Evolutionary conservation across 2,797 vertebrate species (phyloP).

Genomic region (Manis crassicaudata): DNA sequence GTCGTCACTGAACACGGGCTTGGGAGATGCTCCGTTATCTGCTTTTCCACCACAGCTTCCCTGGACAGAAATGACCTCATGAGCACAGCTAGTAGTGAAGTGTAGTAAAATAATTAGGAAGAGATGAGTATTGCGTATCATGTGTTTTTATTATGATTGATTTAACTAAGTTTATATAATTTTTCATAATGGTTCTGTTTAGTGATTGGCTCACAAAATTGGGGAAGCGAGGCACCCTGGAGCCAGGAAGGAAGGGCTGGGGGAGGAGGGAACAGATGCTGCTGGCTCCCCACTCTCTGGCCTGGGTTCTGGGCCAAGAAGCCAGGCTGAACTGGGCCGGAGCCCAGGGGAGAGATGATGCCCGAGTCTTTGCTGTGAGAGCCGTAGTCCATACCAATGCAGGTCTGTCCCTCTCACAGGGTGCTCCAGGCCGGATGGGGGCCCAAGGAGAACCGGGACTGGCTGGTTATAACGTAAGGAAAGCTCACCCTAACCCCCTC

Average conservation of each 20-base stretch:
- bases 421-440: conserved; percentile 96
- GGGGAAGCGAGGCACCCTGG: too few species aligned
- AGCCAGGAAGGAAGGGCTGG: too few species aligned
- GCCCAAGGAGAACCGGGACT: conserved; percentile 94
- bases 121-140: not conserved
- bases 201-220: not conserved
- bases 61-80: fast-evolving
- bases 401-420: conserved; percentile 85
- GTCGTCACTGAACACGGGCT: fast-evolving
- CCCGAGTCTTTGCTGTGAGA: fast-evolving
- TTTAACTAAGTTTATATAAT: not conserved
- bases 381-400: not conserved
- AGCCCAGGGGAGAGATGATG: too few species aligned
- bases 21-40: fast-evolving
- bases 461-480: conserved; percentile 93
- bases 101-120: not conserved
- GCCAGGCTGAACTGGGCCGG: too few species aligned
- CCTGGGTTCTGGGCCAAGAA: not conserved
- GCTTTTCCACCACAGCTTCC: fast-evolving
- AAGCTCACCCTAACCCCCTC: not conserved
- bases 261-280: fast-evolving
- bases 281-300: not conserved
- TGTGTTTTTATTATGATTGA: not conserved
- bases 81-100: not conserved
- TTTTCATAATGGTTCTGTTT: not conserved